Base-by-base conservation (phyloP, 2,888 invertebrate genomes). In the Eudemis profundana region DNA sequence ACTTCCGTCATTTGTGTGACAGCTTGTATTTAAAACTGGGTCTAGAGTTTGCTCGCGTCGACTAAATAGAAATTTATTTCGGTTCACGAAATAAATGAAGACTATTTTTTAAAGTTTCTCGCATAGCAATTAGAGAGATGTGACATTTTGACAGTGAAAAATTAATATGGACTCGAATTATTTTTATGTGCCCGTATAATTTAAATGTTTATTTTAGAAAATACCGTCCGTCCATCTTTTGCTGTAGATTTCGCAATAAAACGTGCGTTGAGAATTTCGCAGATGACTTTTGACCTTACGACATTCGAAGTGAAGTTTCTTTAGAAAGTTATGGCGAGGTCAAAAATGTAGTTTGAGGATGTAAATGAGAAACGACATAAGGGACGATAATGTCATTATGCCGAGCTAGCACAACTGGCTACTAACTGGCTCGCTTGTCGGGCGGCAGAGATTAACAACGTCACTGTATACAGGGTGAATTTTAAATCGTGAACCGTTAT, bases 261-360 rank as follows among this genome's bases (percentile, higher is more conserved):
- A 17, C 2, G 29, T 10, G 3, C 21, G n/a, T 46, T 23, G 17
- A 5, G 3, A 12, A 33, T 19, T 50, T 50, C 3, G 50, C 33
- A 10, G n/a, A 15, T 12, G 50, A 33, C n/a, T 51, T n/a, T 10
- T 51, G 50, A 36, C 50, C 33, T 33, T 17, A 10, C 33, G 50
- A 50, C 33, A 19, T 50, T 33, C 19, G 17, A 15, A 47, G 17
- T 33, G 33, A 33, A 33, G 33, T 33, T 33, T 4, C n/a, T 17
- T 51, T 36, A 36, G 19, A 51, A 51, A 51, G 50, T 19, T 27
- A 50, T 29, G 29, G 23, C 21, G 29, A 29, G 15, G 33, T 33
- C 10, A 5, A 33, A 5, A 8, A 10, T 8, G 8, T 2, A 33
- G 27, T 27, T 27, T 27, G 7, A 27, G 27, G 27, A 27, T 27